These are phyloP conservation scores for Drosophila jambulina DNA, from an alignment of 1,140 invertebrate genomes.

Conservation along the genomic window DNA sequence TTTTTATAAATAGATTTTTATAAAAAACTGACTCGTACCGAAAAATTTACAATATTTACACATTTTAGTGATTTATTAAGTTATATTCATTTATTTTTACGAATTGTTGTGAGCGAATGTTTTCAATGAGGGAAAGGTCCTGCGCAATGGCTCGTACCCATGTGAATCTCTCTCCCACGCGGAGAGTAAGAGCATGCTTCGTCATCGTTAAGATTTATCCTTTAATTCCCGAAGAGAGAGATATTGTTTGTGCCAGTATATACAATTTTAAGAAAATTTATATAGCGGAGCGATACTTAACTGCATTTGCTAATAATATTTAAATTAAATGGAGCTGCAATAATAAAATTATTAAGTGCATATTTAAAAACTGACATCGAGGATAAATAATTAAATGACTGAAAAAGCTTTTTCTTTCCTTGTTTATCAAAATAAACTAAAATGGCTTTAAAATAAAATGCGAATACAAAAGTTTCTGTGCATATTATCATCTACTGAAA, in stretches of 20 bases:
- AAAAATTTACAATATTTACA: background rate
- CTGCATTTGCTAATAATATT: conserved; percentile 12
- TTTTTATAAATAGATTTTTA: background rate
- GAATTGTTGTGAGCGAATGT: conserved; percentile 1
- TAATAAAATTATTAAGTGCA: background rate
- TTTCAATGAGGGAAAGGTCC: conserved; percentile 2
- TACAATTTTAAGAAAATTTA: conserved; percentile 55
- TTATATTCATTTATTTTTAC: background rate
- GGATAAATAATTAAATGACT: background rate
- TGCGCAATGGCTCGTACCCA: conserved; percentile 27
- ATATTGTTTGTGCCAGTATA: conserved; percentile 66
- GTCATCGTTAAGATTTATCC: conserved; percentile 50
- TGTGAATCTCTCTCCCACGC: conserved; percentile 21
- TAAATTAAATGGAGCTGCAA: background rate
- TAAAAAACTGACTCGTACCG: background rate
- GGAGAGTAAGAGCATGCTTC: background rate
- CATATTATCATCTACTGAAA: background rate
- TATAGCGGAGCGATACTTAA: conserved; percentile 13
- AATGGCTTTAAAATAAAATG: background rate
- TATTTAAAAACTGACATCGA: background rate
- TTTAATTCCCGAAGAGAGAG: conserved; percentile 61
- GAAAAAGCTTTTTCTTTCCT: background rate
- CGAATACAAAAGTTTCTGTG: too few relatives aligned
- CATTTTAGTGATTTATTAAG: background rate
- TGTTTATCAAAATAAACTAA: background rate